phyloP scores from a whole-genome alignment of 2,797 vertebrate genomes.

The Lophius americanus region DNA sequence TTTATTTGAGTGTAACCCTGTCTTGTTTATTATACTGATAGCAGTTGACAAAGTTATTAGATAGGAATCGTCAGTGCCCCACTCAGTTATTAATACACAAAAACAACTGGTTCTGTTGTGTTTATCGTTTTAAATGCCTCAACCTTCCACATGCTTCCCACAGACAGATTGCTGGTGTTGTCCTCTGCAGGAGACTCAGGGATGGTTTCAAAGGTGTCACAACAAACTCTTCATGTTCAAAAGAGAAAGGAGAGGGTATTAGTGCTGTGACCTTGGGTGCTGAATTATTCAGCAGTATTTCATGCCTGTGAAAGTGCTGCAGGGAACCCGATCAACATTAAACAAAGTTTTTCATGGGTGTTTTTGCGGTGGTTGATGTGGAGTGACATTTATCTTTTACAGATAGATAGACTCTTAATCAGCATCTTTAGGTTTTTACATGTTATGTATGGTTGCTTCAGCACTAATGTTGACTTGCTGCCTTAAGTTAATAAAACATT shows the following conservation, averaged over 20 bases:
- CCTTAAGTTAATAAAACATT: constrained; percentile 2
- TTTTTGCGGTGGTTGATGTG: constrained; percentile 40
- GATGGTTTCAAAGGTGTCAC: constrained; percentile 56
- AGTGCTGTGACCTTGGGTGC: constrained; percentile 73
- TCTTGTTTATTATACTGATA: constrained; percentile 7
- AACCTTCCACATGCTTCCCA: constrained; percentile 2
- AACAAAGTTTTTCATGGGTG: constrained; percentile 58
- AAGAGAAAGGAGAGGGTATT: constrained; percentile 41
- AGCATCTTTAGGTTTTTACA: background rate
- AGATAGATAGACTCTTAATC: constrained; percentile 10
- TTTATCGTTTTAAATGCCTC: background rate
- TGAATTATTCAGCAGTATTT: constrained; percentile 76
- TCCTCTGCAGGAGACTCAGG: constrained; percentile 9
- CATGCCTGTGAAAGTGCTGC: constrained; percentile 70
- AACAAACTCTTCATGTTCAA: constrained; percentile 55
- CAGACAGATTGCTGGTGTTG: constrained; percentile 30
- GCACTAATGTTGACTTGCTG: background rate
- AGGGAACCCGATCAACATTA: constrained; percentile 69
- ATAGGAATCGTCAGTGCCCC: background rate
- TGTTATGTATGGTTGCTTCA: background rate
- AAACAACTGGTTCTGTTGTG: background rate
- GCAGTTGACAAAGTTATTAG: constrained; percentile 1
- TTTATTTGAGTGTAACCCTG: constrained; percentile 3
- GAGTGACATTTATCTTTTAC: constrained; percentile 17
- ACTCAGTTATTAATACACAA: constrained; percentile 2